Evolutionary conservation across 1,140 invertebrate genomes (phyloP).

Genomic region (Pemphigus obesinymphae): DNA sequence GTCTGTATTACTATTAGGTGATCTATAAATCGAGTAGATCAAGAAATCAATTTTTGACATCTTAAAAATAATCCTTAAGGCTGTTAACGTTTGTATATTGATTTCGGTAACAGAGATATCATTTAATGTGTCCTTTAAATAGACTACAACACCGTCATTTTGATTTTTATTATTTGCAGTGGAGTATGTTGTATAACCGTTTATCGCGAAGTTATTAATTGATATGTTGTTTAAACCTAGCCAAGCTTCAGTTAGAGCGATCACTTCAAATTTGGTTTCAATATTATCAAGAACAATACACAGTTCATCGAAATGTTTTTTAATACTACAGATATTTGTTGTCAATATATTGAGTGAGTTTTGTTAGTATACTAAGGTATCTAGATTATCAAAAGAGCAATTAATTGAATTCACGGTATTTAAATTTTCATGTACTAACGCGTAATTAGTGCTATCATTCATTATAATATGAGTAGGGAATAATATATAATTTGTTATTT

Average conservation of each 20-base stretch:
- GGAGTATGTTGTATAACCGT: neutral
- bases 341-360: neutral
- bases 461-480: neutral
- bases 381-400: neutral
- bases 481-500: neutral
- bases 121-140: neutral
- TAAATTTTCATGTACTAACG: neutral
- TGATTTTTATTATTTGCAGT: conserved; percentile 1
- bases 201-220: conserved; percentile 5
- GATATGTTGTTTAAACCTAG: neutral
- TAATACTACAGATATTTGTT: no score
- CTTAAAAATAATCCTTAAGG: neutral
- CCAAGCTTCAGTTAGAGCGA: neutral
- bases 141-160: conserved; percentile 4
- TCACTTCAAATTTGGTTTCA: conserved; percentile 7
- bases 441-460: neutral
- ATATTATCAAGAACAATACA: neutral
- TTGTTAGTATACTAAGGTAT: neutral
- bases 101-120: neutral
- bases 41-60: no score
- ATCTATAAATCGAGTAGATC: no score
- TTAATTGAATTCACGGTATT: neutral
- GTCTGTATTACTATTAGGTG: no score
- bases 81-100: neutral
- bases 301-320: conserved; percentile 2